Conservation (phyloP, 2,113 vertebrate species). For the Oryzias javanicus region DNA sequence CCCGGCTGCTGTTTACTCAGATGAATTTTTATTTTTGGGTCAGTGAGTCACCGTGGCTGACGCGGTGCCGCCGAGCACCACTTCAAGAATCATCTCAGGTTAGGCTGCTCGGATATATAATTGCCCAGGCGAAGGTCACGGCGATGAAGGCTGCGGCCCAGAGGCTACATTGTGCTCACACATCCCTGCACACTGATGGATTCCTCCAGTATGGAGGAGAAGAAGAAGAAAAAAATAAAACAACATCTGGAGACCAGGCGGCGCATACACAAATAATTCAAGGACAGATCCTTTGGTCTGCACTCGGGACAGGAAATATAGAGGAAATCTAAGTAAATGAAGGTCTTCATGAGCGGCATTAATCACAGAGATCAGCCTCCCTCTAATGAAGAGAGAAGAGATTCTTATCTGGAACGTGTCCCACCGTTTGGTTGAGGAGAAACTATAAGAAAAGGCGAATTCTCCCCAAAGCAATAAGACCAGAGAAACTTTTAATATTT, state of each 20-base stretch:
- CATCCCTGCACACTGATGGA: neutral
- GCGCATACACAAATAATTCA: slow-evolving; percentile 5
- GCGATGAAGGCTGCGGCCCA: slow-evolving; percentile 3
- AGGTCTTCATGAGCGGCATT: neutral
- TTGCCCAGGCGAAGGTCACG: slow-evolving; percentile 26
- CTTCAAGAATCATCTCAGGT: slow-evolving; percentile 33
- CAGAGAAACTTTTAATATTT: too few species aligned
- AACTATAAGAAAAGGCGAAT: too few species aligned
- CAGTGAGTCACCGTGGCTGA: slow-evolving; percentile 26
- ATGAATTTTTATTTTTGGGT: slow-evolving; percentile 22
- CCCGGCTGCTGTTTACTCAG: neutral
- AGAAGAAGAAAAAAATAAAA: neutral
- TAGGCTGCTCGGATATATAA: slow-evolving; percentile 15
- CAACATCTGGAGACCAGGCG: neutral
- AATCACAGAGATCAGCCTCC: neutral
- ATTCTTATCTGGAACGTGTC: too few species aligned
- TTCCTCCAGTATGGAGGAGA: neutral
- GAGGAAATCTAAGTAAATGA: neutral
- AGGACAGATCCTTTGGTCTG: neutral
- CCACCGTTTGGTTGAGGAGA: too few species aligned
- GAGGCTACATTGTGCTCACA: slow-evolving; percentile 7
- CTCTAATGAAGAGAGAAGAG: neutral
- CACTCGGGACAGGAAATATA: neutral
- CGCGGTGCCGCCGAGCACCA: slow-evolving; percentile 3
- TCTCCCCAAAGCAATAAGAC: too few species aligned